Base-by-base conservation (phyloP, 2,113 vertebrate genomes). In the Gadus macrocephalus region DNA sequence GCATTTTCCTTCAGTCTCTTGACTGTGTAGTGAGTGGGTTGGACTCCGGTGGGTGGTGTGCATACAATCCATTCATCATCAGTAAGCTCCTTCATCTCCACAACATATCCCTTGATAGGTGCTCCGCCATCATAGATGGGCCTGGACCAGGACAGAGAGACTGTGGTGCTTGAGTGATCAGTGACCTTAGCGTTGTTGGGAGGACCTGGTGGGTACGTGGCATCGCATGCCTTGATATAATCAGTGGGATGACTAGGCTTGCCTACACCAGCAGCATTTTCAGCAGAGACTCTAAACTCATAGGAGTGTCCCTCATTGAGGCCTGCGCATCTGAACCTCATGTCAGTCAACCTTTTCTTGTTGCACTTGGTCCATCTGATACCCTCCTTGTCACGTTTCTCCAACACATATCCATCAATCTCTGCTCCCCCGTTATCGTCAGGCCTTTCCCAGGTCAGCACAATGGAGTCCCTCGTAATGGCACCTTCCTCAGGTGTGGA, bases 331-430 rank as follows among this genome's bases (percentile, higher is more conserved):
- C 97, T 94, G 84, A 96, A 93, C 78, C 97, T 83, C 61, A 96
- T 84, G 76, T 98, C 97, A 31, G 69, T 94, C 64, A 99, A 82
- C 74, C 93, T 94, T 87, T 98, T 98, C 88, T 95, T 98, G 87
- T 98, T 98, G 86, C 97, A 98, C 71, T 98, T 99, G 67, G 91
- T 93, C 97, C 97, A 99, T 73, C 97, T 90, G 62, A 99, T 81
- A 22, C 97, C 96, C 84, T 97, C 96, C 87, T 98, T 99, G 75
- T 98, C 96, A 85, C 97, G 93, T 86, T 99, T 99, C 90, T 99
- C 97, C 87, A 99, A 92, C 72, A 98, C 81, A 72, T 97, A 99
- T 53, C 95, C 94, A 72, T 99, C 97, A 80, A 99, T 98, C 85
- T 94, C 93, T 76, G 95, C 94, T 75, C 97, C 97, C 56, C 97